Base-by-base conservation (phyloP, 1,140 invertebrate genomes). In the Euglossa dilemma region DNA sequence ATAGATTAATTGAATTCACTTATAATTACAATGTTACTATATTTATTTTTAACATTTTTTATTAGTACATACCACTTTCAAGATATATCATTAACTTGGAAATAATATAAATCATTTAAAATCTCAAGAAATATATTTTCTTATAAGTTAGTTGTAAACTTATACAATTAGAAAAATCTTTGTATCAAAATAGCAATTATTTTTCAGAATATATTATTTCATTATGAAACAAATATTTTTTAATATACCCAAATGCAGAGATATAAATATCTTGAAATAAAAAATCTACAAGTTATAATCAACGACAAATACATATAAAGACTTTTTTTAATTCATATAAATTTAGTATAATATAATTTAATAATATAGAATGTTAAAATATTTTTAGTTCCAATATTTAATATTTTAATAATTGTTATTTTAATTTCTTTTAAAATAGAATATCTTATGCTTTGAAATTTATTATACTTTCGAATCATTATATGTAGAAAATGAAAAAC, bases 361-460 rank as follows among this genome's bases (percentile, higher is more conserved):
- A 59, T 25, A n/a, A 6, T 25, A 59, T 25, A 25, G 61, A 3
- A 52, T 50, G 9, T 47, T 59, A 20, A 23, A 9, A 47, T 2
- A 72, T 56, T 64, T 45, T 50, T 72, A 45, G 52, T 45, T 80
- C 71, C 12, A 67, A 57, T 52, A 71, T 14, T 50, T 36, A 23
- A 14, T 72, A 16, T 7, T n/a, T 18, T 12, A 57, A 43, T 56
- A 45, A 43, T n/a, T n/a, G 16, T 73, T 43, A 25, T 56, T n/a
- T 36, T 43, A 7, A 18, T 7, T 43, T 43, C 18, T n/a, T 11
- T n/a, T 18, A 18, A 57, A 57, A 57, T 3, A n/a, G 16, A 57
- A n/a, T n/a, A 6, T 9, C 28, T n/a, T 18, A n/a, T 23, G 16
- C 7, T 73, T n/a, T 14, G 4, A 57, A 73, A 8, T 43, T 54